These are phyloP conservation scores for Corydoras sp. DNA, from an alignment of 2,113 vertebrate genomes.

Conservation along the genomic window DNA sequence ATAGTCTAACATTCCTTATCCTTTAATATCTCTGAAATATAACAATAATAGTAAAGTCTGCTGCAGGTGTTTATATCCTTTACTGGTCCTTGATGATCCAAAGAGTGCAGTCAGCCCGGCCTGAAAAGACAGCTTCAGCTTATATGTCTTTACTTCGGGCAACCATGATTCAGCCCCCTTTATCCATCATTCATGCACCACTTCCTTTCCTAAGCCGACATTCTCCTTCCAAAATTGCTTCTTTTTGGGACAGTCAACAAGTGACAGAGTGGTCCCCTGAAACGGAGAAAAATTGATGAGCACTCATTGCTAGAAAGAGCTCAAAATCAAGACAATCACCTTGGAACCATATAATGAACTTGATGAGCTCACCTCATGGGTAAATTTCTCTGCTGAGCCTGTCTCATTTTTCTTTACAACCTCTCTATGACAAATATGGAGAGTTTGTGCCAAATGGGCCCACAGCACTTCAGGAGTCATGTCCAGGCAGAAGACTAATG, in stretches of 20 bases:
- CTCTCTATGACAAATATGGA: constrained; percentile 38
- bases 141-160: constrained; percentile 30
- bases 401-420: constrained; percentile 36
- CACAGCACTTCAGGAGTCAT: constrained; percentile 27
- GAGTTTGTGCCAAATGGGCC: constrained; percentile 18
- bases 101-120: constrained; percentile 14
- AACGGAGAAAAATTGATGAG: too few species aligned
- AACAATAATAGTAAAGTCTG: too few species aligned
- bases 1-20: too few species aligned
- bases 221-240: too few species aligned
- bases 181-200: constrained; percentile 47
- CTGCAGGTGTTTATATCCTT: too few species aligned
- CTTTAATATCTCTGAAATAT: too few species aligned
- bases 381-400: constrained; percentile 29
- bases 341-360: too few species aligned
- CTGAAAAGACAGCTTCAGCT: constrained; percentile 20
- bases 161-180: constrained; percentile 22
- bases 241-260: too few species aligned
- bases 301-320: too few species aligned
- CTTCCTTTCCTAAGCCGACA: neutral
- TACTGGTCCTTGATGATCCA: neutral
- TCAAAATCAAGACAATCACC: too few species aligned
- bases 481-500: constrained; percentile 13
- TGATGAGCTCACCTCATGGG: constrained; percentile 30
- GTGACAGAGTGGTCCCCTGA: too few species aligned